These are phyloP conservation scores for Psophia crepitans DNA, from an alignment of 2,113 vertebrate genomes.

Conservation along the genomic window DNA sequence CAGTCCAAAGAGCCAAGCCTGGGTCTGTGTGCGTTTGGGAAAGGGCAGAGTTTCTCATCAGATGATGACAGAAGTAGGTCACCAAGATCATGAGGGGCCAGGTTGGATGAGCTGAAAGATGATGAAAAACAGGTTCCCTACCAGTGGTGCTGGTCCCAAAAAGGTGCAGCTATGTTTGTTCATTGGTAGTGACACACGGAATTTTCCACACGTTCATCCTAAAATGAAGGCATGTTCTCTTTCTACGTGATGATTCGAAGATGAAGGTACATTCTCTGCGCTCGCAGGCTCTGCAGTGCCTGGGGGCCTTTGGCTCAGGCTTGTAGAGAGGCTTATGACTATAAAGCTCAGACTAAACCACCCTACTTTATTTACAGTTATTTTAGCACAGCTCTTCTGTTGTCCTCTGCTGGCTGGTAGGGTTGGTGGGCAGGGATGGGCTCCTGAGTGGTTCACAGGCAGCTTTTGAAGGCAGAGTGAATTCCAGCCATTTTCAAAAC, in stretches of 20 bases:
- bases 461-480: not conserved
- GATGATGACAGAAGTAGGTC: not conserved
- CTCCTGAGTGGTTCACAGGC: not conserved
- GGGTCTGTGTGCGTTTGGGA: not conserved
- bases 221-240: not conserved
- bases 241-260: too few species aligned
- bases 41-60: not conserved
- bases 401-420: not conserved
- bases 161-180: not conserved
- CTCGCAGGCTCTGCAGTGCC: not conserved
- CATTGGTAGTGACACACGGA: rapidly evolving
- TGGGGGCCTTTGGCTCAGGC: not conserved
- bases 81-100: not conserved
- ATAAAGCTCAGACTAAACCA: not conserved
- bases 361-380: not conserved
- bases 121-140: not conserved
- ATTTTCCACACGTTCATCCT: not conserved
- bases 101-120: not conserved
- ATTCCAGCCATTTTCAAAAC: not conserved
- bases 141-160: too few species aligned
- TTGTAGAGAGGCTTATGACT: not conserved
- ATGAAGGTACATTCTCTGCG: not conserved
- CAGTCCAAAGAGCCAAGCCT: not conserved
- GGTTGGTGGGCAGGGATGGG: too few species aligned
- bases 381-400: not conserved